Conservation (phyloP, 2,888 invertebrate species). For the Cryptocephalus primarius region DNA sequence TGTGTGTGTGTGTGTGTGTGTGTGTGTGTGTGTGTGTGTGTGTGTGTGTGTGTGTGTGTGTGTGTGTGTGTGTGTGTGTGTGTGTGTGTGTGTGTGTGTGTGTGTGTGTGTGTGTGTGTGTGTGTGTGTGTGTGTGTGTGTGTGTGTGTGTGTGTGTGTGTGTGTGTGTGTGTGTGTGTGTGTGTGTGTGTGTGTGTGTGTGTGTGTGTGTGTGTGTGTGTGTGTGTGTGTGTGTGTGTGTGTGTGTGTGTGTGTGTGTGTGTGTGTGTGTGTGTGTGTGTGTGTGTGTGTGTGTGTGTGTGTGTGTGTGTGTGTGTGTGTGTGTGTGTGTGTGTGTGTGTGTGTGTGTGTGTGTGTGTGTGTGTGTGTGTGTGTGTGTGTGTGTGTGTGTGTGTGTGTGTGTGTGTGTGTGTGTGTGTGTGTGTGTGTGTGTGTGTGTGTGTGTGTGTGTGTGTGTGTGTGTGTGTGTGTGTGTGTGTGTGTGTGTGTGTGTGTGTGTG, state of each 20-base stretch:
- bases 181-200: not conserved
- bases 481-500: not conserved
- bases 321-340: not conserved
- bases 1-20: not conserved
- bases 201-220: not conserved
- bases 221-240: not conserved
- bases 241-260: not conserved
- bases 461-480: not conserved
- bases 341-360: not conserved
- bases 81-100: not conserved
- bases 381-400: not conserved
- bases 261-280: not conserved
- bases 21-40: not conserved
- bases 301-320: not conserved
- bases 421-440: not conserved
- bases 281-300: not conserved
- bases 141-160: not conserved
- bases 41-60: not conserved
- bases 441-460: not conserved
- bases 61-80: not conserved
- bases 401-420: not conserved
- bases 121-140: not conserved
- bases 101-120: not conserved
- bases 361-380: not conserved
- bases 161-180: not conserved